A percentile compares a stretch with the other conserved stretches of the same genome.
Conservation (phyloP, 2,113 vertebrate species). For the Amia ocellicauda region DNA sequence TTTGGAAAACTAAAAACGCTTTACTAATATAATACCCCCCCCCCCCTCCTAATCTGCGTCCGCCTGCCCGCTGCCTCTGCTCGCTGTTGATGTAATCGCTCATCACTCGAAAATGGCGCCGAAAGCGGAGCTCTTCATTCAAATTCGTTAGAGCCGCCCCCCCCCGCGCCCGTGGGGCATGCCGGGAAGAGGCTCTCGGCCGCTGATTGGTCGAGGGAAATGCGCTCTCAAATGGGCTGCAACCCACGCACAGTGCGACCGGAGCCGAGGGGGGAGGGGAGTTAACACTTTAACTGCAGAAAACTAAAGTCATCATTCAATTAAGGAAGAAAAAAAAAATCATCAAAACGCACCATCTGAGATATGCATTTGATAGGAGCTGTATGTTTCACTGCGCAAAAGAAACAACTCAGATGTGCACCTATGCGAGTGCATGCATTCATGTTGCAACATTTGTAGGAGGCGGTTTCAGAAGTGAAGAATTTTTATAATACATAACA, state of each 20-base stretch:
- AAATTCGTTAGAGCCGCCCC: slow-evolving; percentile 91
- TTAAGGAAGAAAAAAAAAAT: background rate
- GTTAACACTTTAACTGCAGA: slow-evolving; percentile 31
- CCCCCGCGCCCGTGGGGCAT: slow-evolving; percentile 61
- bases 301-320: background rate
- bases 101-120: slow-evolving; percentile 98
- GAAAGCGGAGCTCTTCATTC: slow-evolving; percentile 94
- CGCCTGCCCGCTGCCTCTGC: slow-evolving; percentile 53
- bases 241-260: slow-evolving; percentile 49
- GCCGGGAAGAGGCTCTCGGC: slow-evolving; percentile 57
- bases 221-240: slow-evolving; percentile 74
- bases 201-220: slow-evolving; percentile 62
- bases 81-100: slow-evolving; percentile 68
- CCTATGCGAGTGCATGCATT: too few relatives aligned
- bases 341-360: too few relatives aligned
- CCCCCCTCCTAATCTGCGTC: slow-evolving; percentile 34
- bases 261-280: slow-evolving; percentile 23
- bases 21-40: background rate
- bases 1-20: slow-evolving; percentile 1
- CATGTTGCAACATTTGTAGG: too few relatives aligned
- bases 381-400: too few relatives aligned
- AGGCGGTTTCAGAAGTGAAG: too few relatives aligned
- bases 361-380: too few relatives aligned
- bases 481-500: too few relatives aligned
- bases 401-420: background rate